Conservation (phyloP, 2,888 invertebrate genomes). For the Dicranocentrus wangi region DNA sequence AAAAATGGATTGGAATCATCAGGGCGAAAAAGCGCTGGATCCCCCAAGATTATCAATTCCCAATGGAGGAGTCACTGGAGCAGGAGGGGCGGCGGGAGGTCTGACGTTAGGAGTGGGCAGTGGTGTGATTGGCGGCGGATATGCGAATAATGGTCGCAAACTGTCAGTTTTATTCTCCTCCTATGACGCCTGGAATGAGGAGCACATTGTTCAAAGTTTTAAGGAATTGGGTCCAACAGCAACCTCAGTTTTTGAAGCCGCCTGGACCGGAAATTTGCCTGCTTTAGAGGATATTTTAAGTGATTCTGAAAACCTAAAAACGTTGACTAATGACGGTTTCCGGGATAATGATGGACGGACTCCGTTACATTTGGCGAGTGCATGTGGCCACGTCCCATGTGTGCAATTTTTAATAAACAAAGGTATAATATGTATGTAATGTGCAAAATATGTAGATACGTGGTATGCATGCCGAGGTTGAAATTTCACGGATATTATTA, state of each 20-base stretch:
- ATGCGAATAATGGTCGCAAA: slow-evolving; percentile 47
- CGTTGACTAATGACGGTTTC: slow-evolving; percentile 20
- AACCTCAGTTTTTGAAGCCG: slow-evolving; percentile 67
- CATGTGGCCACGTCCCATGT: slow-evolving; percentile 67
- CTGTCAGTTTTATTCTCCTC: slow-evolving; percentile 68
- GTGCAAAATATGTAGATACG: too few relatives aligned
- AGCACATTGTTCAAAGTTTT: slow-evolving; percentile 61
- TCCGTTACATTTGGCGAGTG: slow-evolving; percentile 66
- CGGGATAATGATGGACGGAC: slow-evolving; percentile 50
- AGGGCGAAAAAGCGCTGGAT: slow-evolving; percentile 66
- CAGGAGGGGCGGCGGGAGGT: neutral
- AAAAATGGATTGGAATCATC: too few relatives aligned
- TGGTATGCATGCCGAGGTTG: too few relatives aligned
- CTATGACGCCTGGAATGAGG: slow-evolving; percentile 68
- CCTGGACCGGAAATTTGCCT: slow-evolving; percentile 65
- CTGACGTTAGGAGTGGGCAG: neutral
- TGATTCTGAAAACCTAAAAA: slow-evolving; percentile 24
- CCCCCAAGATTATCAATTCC: slow-evolving; percentile 35
- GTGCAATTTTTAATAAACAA: slow-evolving; percentile 64
- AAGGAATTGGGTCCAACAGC: slow-evolving; percentile 64
- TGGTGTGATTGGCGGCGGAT: neutral
- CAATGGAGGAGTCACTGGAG: neutral
- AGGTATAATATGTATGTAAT: too few relatives aligned
- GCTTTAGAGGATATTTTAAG: slow-evolving; percentile 52
- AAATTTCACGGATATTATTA: too few relatives aligned